Evolutionary conservation across 2,113 vertebrate genomes (phyloP).

Genomic region (Peromyscus polionotus): DNA sequence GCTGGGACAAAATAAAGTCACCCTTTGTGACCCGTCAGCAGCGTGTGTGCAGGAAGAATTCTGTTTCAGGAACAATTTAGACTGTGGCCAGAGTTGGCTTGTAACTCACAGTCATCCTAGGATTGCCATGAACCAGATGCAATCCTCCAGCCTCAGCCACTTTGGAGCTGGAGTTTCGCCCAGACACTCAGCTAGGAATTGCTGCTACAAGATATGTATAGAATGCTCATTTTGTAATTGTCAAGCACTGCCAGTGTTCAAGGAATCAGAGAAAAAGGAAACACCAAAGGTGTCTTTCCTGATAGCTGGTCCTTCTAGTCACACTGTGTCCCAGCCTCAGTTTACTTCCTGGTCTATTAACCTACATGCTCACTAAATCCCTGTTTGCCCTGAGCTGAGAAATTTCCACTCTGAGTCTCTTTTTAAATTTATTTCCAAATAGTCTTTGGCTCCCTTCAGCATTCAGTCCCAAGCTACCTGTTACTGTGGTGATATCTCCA

Average conservation of each 20-base stretch:
- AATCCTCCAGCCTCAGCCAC: neutral
- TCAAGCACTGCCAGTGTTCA: neutral
- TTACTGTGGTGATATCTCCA: neutral
- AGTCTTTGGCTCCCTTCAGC: neutral
- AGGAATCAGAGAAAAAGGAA: neutral
- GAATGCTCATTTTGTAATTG: neutral
- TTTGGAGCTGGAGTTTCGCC: neutral
- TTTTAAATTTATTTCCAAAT: neutral
- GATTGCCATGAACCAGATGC: neutral
- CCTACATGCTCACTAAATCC: neutral
- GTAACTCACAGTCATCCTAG: neutral
- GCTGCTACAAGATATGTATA: neutral
- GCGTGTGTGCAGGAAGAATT: too few species aligned
- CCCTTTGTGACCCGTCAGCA: too few species aligned
- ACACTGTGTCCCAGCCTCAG: neutral
- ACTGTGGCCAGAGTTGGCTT: too few species aligned
- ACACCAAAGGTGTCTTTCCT: neutral
- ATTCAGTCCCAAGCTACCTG: neutral
- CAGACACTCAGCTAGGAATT: neutral
- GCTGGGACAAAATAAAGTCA: too few species aligned
- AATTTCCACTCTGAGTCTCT: neutral
- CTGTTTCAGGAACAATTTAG: too few species aligned
- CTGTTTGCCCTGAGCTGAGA: neutral
- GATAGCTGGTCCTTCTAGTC: neutral
- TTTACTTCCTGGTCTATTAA: neutral